Evolutionary conservation across 2,797 vertebrate genomes (phyloP), one percentile per base, ranked within the genome.

Genomic region (Myripristis murdjan): DNA sequence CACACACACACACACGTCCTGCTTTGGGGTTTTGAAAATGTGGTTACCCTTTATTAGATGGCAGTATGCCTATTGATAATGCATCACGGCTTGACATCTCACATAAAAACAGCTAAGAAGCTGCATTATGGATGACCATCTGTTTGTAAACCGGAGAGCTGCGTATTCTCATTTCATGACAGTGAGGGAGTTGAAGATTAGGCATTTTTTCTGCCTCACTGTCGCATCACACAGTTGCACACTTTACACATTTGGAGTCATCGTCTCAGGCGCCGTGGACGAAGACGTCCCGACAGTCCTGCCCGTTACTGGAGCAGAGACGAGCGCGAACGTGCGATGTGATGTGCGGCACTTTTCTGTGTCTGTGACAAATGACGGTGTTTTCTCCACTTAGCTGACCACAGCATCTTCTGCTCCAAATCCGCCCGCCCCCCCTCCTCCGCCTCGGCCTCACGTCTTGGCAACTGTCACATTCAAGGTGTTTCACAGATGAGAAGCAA

Each of bases 381-480:
- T 93, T 93, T 93, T 92, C 91, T 96, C 95, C 95, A 97, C 96
- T 97, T 97, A 97, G 97, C 97, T 99, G 97, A 98, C 96, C 97
- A 96, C 97, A 97, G 97, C 97, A 98, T 97, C 97, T 98, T 97
- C 95, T 93, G 94, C 96, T 89, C 94, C 89, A 90, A 87, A 87
- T 70, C 88, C 87, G 73, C 89, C 90, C 89, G 79, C 90, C 88
- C 84, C 77, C 81, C 81, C 75, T 73, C 90, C 94, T 93, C 94
- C 91, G 94, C 95, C 95, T 95, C 93, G 93, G 96, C 96, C 95
- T 95, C 96, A 95, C 94, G 95, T 97, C 96, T 98, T 97, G 96
- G 97, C 97, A 98, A 96, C 96, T 97, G 97, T 97, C 96, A 98
- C 96, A 96, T 97, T 97, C 97, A 98, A 97, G 96, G 93, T 97